Base-by-base conservation (phyloP, 2,888 invertebrate species). In the Zaprionus obscuricornis region DNA sequence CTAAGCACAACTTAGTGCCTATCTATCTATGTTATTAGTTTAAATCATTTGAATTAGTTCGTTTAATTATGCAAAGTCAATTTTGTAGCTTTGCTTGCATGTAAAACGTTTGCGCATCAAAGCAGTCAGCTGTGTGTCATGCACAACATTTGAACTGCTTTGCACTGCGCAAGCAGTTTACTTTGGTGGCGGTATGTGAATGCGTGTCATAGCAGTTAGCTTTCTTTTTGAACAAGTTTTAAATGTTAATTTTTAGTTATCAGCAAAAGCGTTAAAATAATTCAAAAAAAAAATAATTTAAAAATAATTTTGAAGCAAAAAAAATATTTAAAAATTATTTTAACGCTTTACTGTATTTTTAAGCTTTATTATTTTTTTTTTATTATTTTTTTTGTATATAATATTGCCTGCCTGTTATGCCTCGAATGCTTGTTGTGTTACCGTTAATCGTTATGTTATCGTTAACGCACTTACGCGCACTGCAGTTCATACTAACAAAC, bases 401-500 rank as follows among this genome's bases (percentile, higher is more conserved):
- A 43, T 52, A 42, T 16, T 52, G 63, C 55, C 29, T 64, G 55
- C 36, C 57, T 65, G 63, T 14, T 50, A n/a, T 71, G 75, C 64
- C 37, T 62, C 47, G 51, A 60, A 52, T 78, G 58, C 60, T 45
- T 68, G 29, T 27, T 49, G 37, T 59, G 68, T 64, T 66, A 63
- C 55, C 62, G 76, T 77, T 79, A 59, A 47, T 39, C 33, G 40
- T 64, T 55, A 46, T 47, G 70, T 78, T 77, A 62, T 22, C 58
- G 73, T 85, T 85, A 78, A 82, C 68, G 88, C 88, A 87, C 85
- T 24, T 76, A 66, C 68, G 76, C 68, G 86, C 85, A 88, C 87
- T 70, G 84, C 85, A 86, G 78, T 76, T 85, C 79, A 81, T 87
- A 87, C 82, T 86, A 88, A 87, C 87, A 87, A 87, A 87, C 87